Evolutionary conservation across 2,113 vertebrate genomes (phyloP), one percentile per base, ranked within the genome.

Genomic region (Mormyrus iriodes): DNA sequence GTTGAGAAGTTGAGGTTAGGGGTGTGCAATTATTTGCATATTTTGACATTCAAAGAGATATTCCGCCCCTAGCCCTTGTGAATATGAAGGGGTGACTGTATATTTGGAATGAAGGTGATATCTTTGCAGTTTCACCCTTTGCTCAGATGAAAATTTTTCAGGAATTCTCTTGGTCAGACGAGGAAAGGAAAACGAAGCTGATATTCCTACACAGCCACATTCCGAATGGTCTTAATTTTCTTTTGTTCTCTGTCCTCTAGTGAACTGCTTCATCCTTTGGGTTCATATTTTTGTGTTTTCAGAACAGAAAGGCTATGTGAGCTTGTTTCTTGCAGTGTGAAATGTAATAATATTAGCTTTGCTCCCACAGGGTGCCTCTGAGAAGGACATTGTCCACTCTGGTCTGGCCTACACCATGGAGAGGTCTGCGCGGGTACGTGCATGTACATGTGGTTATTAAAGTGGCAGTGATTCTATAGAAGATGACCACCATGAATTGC

Each of bases 351-450:
- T 48, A 9, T 83, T 9, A 15, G 6, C 46, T 84, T 76, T 55
- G 55, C 4, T 19, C 51, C 53, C 39, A 0, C 90, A 97, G 97
- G 97, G 97, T 85, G 97, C 97, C 0, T 98, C 97, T 52, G 97
- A 98, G 94, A 98, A 98, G 90, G 97, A 98, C 92, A 97, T 98
- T 3, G 97, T 98, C 19, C 97, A 98, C 91, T 98, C 97, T 27
- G 97, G 97, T 12, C 90, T 98, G 93, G 97, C 97, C 8, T 98
- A 98, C 84, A 98, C 97, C 0, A 98, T 98, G 97, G 97, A 98
- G 90, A 95, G 97, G 35, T 98, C 97, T 51, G 97, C 97, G 84
- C 94, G 97, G 94, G 97, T 98, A 94, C 46, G 92, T 90, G 76
- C 21, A n/a, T n/a, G 31, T 5, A 44, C 3, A 9, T 31, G 31